phyloP scores from a whole-genome alignment of 2,888 invertebrate genomes.

The Dilophus febrilis region DNA sequence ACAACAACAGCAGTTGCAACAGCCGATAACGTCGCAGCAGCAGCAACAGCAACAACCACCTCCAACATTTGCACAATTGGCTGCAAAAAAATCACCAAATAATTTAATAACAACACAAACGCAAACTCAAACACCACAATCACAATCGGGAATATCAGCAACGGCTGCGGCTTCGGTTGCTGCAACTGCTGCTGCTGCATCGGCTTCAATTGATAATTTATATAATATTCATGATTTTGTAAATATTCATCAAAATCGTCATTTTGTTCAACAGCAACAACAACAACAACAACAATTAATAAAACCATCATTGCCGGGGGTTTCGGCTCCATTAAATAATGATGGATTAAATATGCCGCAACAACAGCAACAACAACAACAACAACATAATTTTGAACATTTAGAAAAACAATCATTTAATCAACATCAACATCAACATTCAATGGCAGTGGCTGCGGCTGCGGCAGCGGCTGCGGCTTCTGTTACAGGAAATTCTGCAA shows the following conservation, averaged over 20 bases:
- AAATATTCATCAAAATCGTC: no score
- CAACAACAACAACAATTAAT: constrained; percentile 1
- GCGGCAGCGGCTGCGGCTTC: constrained; percentile 1
- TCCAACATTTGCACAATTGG: background rate
- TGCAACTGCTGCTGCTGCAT: constrained; percentile 6
- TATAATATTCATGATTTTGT: no score
- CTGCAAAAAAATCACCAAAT: no score
- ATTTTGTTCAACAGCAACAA: background rate
- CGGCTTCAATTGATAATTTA: no score
- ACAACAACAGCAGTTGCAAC: constrained; percentile 4
- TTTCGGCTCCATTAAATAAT: no score
- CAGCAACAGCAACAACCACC: background rate
- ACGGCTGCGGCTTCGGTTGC: no score
- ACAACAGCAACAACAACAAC: constrained; percentile 1
- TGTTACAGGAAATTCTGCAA: background rate
- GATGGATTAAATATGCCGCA: constrained; percentile 3
- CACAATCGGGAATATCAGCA: no score
- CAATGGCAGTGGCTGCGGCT: no score
- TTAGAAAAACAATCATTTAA: background rate
- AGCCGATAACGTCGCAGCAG: background rate
- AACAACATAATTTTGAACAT: background rate
- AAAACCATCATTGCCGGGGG: background rate
- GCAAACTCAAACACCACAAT: no score
- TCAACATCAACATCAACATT: constrained; percentile 9
- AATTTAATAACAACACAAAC: no score